Percentiles rank a stretch among this genome's conserved stretches.
These are phyloP conservation scores for Ladona fulva DNA, from an alignment of 1,140 invertebrate genomes.

Conservation along the genomic window DNA sequence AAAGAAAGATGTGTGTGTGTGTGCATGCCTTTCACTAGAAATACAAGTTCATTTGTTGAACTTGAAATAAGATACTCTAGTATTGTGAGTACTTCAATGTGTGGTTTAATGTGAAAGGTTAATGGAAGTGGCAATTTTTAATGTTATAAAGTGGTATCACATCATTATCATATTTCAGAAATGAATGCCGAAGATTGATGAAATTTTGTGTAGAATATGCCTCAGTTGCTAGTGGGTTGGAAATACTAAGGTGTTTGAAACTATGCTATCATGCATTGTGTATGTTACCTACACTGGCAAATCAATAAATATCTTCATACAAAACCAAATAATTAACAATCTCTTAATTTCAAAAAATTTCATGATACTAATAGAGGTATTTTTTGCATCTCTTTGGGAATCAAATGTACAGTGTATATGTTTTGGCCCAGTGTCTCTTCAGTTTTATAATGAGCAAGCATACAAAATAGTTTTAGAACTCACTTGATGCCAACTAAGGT, in stretches of 20 bases:
- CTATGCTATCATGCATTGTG: neutral
- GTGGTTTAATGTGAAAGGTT: neutral
- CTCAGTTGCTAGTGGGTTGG: neutral
- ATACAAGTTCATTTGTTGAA: neutral
- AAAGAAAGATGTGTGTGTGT: neutral
- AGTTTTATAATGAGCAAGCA: too few relatives aligned
- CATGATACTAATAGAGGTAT: too few relatives aligned
- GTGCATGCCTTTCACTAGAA: neutral
- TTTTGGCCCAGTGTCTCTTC: too few relatives aligned
- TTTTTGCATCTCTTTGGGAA: too few relatives aligned
- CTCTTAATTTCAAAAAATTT: too few relatives aligned
- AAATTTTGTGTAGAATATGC: neutral
- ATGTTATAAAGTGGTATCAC: neutral
- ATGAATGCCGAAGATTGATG: neutral
- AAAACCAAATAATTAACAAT: too few relatives aligned
- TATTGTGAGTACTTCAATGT: neutral
- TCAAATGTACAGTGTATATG: too few relatives aligned
- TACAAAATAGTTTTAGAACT: too few relatives aligned
- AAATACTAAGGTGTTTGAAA: neutral
- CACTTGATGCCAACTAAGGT: too few relatives aligned
- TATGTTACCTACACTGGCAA: neutral
- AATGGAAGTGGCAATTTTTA: neutral
- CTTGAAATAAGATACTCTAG: neutral
- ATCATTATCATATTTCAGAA: neutral
- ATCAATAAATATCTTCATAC: conserved; percentile 8